Base-by-base conservation (phyloP, 2,888 invertebrate species). In the Listrodromus nycthemerus region DNA sequence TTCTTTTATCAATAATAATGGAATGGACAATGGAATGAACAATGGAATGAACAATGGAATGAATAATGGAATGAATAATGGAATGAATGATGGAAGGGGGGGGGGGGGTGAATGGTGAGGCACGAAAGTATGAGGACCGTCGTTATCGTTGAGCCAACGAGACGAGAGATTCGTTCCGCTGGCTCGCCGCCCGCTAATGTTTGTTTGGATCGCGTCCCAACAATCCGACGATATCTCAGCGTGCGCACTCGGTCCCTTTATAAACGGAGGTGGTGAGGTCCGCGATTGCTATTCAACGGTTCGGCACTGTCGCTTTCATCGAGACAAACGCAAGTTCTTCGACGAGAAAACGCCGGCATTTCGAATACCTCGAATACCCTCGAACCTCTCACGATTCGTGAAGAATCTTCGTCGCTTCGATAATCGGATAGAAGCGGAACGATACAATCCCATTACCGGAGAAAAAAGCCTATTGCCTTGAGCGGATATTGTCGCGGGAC, bases 131-230 rank as follows among this genome's bases (percentile, higher is more conserved):
- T 7, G 8, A 37, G 37, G 37, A 37, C 37, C 37, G 10, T 19
- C 24, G 16, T 50, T 30, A 41, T 30, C 30, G 37, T 58, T 48
- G 30, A 27, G 82, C 78, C 74, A 78, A 76, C 21, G 21, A 10
- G 24, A 21, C 8, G 48, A 37, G 37, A 0, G 41, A 16, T 50
- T 73, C 55, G 55, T 41, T 27, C 67, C 33, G 19, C 7, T 86
- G 82, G 86, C 82, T 33, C 63, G 69, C 74, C 79, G 89, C 90
- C 90, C 88, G 58, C 50, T 65, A 63, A 70, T 86, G 90, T 90
- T 90, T 87, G 84, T 87, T 89, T 83, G 82, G 85, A 89, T 89
- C 88, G 88, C 85, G 90, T 86, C 81, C 85, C 69, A 86, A 86
- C 83, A 84, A 86, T 89, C 86, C 86, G 85, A 86, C 87, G 86